Percentiles rank a stretch among this genome's conserved stretches.
phyloP scores from a whole-genome alignment of 2,113 vertebrate genomes.

The Oceanites oceanicus region DNA sequence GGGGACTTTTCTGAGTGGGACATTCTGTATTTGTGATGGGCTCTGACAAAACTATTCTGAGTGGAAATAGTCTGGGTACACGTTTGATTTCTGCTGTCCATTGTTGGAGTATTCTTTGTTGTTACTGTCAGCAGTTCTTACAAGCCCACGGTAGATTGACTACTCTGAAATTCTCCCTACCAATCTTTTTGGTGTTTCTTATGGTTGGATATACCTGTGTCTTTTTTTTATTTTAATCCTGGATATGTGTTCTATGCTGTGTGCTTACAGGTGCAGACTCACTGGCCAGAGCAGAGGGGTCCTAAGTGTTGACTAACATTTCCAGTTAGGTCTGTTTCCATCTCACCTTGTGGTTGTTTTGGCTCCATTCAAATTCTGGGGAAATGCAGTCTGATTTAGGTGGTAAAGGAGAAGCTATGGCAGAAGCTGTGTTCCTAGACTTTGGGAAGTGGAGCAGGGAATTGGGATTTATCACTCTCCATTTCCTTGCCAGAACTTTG shows the following conservation, averaged over 20 bases:
- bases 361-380: no score
- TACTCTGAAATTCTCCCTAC: background rate
- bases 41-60: background rate
- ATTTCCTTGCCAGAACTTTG: background rate
- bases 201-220: background rate
- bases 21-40: background rate
- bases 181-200: background rate
- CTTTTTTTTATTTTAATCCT: background rate
- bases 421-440: background rate
- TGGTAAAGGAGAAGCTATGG: background rate
- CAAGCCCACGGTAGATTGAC: rapidly evolving
- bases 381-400: background rate
- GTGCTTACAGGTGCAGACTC: background rate
- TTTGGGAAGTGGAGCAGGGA: background rate
- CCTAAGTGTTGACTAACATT: background rate
- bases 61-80: background rate
- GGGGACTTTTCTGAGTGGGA: background rate
- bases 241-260: background rate
- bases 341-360: background rate
- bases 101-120: background rate
- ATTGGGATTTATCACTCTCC: background rate
- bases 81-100: background rate
- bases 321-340: background rate
- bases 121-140: background rate
- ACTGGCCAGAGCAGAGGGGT: background rate